These are phyloP conservation scores for Cotesia typhae DNA, from an alignment of 1,140 invertebrate genomes.

Conservation along the genomic window DNA sequence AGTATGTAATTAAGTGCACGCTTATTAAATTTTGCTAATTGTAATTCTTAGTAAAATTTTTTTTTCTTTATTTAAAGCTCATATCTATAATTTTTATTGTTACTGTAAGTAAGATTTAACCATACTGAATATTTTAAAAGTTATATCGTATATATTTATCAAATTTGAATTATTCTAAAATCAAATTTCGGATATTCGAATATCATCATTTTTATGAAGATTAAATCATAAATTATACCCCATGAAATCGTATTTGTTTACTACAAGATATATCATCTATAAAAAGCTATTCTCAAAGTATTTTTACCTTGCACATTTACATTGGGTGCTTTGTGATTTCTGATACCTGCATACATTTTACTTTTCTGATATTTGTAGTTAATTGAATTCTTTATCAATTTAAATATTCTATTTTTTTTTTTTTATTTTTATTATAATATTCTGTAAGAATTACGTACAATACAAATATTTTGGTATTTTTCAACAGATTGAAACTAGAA, in stretches of 20 bases:
- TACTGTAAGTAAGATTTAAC: too few relatives aligned
- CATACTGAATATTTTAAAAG: too few relatives aligned
- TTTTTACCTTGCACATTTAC: conserved; percentile 23
- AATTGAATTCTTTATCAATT: conserved; percentile 16
- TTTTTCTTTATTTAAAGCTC: too few relatives aligned
- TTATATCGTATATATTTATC: too few relatives aligned
- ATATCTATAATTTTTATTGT: too few relatives aligned
- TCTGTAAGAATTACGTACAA: conserved; percentile 31
- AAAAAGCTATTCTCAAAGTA: conserved; percentile 33
- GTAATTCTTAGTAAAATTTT: neutral
- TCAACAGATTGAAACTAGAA: conserved; percentile 71
- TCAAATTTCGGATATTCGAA: too few relatives aligned
- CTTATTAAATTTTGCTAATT: neutral
- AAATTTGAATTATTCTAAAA: too few relatives aligned
- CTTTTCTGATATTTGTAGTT: conserved; percentile 1
- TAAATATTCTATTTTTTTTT: neutral
- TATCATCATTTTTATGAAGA: too few relatives aligned
- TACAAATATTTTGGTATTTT: conserved; percentile 20
- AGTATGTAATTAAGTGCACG: too few relatives aligned
- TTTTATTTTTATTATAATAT: conserved; percentile 13
- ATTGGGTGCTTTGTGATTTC: conserved; percentile 19
- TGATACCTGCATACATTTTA: conserved; percentile 35
- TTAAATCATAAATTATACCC: too few relatives aligned
- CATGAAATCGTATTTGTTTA: neutral
- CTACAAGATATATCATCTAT: neutral